phyloP scores from a whole-genome alignment of 2,888 invertebrate species.

The Pterobdella sp. region DNA sequence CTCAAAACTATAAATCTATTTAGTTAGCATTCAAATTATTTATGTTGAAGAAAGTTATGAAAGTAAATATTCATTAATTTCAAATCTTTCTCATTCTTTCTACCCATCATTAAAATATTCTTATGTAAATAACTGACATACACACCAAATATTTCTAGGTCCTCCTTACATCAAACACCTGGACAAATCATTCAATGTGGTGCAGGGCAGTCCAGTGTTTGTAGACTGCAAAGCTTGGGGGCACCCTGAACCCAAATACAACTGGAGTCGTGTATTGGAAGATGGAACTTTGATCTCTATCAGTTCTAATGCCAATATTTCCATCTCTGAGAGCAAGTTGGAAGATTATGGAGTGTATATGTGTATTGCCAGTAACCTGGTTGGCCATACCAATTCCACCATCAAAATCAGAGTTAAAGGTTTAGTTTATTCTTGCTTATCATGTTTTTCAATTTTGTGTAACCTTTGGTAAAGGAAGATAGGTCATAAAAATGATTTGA shows the following conservation, averaged over 20 bases:
- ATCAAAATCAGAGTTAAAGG: conserved; percentile 31
- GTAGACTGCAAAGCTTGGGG: conserved; percentile 26
- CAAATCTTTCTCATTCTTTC: neutral
- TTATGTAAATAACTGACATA: conserved; percentile 2
- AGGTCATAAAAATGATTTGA: neutral
- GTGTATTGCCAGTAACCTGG: conserved; percentile 19
- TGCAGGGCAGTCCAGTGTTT: conserved; percentile 19
- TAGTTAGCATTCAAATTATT: no score
- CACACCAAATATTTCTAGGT: neutral
- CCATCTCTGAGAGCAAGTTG: conserved; percentile 13
- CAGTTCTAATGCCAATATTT: neutral
- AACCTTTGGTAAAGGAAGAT: neutral
- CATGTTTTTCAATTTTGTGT: neutral
- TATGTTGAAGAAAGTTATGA: no score
- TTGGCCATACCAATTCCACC: conserved; percentile 2
- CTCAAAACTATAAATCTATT: conserved; percentile 14
- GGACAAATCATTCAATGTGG: conserved; percentile 29
- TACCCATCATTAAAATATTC: neutral
- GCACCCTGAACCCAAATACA: conserved; percentile 11
- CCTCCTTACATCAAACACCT: conserved; percentile 26
- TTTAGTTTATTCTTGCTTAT: neutral
- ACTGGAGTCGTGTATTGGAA: conserved; percentile 21
- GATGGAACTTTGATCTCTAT: conserved; percentile 4
- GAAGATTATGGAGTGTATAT: conserved; percentile 30
- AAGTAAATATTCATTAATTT: neutral